Evolutionary conservation across 2,797 vertebrate species (phyloP).

Genomic region (Coregonus suidteri): DNA sequence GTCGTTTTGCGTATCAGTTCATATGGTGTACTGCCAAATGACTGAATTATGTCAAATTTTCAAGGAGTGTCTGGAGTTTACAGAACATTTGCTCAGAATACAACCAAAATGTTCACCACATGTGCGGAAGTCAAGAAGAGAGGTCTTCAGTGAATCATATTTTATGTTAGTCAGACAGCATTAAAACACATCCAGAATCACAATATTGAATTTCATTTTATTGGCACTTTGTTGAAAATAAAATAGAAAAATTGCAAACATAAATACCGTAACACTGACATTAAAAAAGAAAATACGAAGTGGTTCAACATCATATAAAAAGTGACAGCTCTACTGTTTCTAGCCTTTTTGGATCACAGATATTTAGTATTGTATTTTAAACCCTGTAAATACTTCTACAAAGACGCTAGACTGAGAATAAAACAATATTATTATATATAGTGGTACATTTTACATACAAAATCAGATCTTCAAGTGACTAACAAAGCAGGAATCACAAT

Average conservation of each 20-base stretch:
- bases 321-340: constrained; percentile 29
- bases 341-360: constrained; percentile 33
- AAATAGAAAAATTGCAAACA: constrained; percentile 40
- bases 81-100: too few species aligned
- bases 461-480: constrained; percentile 52
- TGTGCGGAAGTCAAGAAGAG: too few species aligned
- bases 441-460: constrained; percentile 37
- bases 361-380: constrained; percentile 30
- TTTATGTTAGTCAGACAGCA: not conserved
- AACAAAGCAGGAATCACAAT: constrained; percentile 45
- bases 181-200: not conserved
- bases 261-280: constrained; percentile 61
- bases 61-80: too few species aligned
- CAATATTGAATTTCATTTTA: constrained; percentile 55
- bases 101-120: too few species aligned
- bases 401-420: constrained; percentile 27
- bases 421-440: constrained; percentile 38
- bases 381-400: constrained; percentile 22
- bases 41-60: too few species aligned
- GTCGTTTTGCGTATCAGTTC: too few species aligned
- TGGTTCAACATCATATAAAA: constrained; percentile 27
- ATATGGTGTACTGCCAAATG: too few species aligned
- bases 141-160: not conserved
- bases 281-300: constrained; percentile 26
- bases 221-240: constrained; percentile 69